Base-by-base conservation (phyloP, 2,113 vertebrate genomes). In the Trichomycterus rosablanca region DNA sequence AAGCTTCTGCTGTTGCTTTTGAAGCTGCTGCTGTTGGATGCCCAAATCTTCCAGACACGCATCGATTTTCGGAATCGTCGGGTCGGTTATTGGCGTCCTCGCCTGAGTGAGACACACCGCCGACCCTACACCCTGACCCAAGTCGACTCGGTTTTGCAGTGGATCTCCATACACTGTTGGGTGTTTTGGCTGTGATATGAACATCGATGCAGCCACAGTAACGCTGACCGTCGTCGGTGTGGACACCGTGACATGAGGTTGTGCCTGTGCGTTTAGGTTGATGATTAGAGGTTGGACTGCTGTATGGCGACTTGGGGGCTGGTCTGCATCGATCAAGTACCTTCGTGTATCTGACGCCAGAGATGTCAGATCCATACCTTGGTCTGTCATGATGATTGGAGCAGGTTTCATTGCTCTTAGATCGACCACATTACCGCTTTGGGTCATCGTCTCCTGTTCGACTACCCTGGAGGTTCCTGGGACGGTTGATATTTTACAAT, bases 281-380 rank as follows among this genome's bases (percentile, higher is more conserved):
- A 99, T 97, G 50, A 96, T 93, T 61, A 95, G 82, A 50, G 95
- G 92, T 70, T 99, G 94, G 49, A 99, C 91, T 12, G 90, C 81
- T 0, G 93, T 97, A 18, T 97, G 93, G 20, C 93, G 86, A 67
- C 73, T 83, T 0, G 88, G 82, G 62, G 87, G 76, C 48, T 89
- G 91, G 55, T 97, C 95, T 77, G 90, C 54, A 48, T 92, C 89
- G 61, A 93, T 74, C 62, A 92, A 94, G 8, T 95, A 97, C 76
- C 93, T 90, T 63, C 95, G 88, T 2, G 90, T 87, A 70, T 98
- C 96, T 0, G 90, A 82, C 2, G 96, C 93, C 65, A 99, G 79
- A 18, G 95, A 97, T 9, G 95, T 99, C 62, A 99, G 85, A 77
- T 99, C 96, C 95, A 98, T 95, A 18, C 96, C 96, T 63, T 97